A percentile compares a stretch with the other conserved stretches of the same genome.
These are phyloP conservation scores for Anas georgica DNA, from an alignment of 2,797 vertebrate genomes.

Conservation along the genomic window DNA sequence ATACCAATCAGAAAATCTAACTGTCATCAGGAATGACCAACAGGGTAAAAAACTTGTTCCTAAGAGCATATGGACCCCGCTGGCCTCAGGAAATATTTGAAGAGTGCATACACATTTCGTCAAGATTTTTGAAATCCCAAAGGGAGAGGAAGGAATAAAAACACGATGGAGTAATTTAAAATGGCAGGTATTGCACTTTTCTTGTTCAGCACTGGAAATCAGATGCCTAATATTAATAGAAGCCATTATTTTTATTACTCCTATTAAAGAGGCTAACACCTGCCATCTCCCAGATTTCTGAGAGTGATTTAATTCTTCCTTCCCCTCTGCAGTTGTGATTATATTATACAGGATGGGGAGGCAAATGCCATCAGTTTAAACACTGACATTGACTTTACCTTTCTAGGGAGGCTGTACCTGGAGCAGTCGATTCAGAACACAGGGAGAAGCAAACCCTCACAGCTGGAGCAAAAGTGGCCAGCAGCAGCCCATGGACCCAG, in stretches of 20 bases:
- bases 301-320: constrained; percentile 59
- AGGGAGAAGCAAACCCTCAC: background rate
- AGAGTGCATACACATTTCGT: constrained; percentile 78
- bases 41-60: constrained; percentile 71
- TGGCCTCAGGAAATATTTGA: constrained; percentile 84
- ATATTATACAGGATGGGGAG: background rate
- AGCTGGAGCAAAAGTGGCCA: background rate
- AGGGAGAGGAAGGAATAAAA: constrained; percentile 72
- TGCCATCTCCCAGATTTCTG: constrained; percentile 60
- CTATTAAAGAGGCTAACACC: constrained; percentile 60
- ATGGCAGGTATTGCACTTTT: constrained; percentile 75
- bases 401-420: background rate
- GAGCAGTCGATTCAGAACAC: background rate
- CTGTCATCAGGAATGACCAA: constrained; percentile 71
- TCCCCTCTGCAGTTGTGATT: constrained; percentile 18
- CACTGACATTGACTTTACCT: constrained; percentile 40
- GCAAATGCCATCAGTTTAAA: constrained; percentile 49
- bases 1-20: constrained; percentile 70
- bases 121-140: constrained; percentile 77
- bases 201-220: constrained; percentile 70
- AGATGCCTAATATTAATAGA: constrained; percentile 71
- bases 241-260: constrained; percentile 72
- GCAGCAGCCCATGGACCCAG: background rate
- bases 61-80: constrained; percentile 78
- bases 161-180: constrained; percentile 80